Evolutionary conservation across 1,140 invertebrate species (phyloP).

Genomic region (Araneus ventricosus): DNA sequence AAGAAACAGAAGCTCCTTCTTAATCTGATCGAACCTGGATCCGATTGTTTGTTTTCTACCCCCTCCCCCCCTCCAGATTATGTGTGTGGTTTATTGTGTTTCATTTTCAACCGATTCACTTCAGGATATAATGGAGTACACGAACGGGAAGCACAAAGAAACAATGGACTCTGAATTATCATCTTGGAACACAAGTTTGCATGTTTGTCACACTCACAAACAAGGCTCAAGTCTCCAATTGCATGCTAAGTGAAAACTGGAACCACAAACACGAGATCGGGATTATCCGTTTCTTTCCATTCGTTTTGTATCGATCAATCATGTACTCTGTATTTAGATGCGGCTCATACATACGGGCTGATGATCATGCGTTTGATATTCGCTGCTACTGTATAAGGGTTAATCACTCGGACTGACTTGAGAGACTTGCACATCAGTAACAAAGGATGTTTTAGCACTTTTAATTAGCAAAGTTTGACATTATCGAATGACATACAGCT

Average conservation of each 20-base stretch:
- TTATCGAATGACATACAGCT: no score
- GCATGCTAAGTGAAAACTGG: constrained; percentile 61
- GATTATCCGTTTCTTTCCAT: constrained; percentile 40
- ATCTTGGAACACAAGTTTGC: constrained; percentile 64
- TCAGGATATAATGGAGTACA: not conserved
- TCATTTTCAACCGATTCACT: constrained; percentile 16
- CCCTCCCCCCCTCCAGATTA: not conserved
- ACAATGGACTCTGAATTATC: constrained; percentile 60
- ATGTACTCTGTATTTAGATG: not conserved
- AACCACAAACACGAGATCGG: constrained; percentile 47
- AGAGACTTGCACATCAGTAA: no score
- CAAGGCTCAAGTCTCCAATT: constrained; percentile 11
- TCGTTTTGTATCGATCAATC: constrained; percentile 21
- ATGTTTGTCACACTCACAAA: constrained; percentile 63
- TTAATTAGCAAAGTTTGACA: no score
- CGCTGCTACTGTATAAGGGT: no score
- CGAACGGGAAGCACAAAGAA: constrained; percentile 33
- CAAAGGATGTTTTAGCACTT: no score
- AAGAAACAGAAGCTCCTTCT: constrained; percentile 47
- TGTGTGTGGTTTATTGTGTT: constrained; percentile 62
- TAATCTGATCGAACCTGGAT: constrained; percentile 39
- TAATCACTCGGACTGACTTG: no score
- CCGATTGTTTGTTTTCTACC: constrained; percentile 62
- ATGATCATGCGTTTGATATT: no score
- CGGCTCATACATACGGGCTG: no score